Conservation (phyloP, 2,797 vertebrate genomes). For the Chloroceryle inda region DNA sequence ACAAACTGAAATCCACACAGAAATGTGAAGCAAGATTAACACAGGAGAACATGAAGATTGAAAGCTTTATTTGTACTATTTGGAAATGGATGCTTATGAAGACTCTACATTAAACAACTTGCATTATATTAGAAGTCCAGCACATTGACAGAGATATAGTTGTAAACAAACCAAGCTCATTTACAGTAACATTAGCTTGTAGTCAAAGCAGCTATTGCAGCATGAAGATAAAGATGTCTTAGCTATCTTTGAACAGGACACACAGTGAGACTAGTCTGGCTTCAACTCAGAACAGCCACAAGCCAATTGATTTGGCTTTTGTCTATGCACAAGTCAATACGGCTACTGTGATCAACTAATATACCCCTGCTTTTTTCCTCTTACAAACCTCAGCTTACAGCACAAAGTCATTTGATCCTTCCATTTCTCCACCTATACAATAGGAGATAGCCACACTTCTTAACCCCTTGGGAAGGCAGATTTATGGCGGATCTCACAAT, state of each 20-base stretch:
- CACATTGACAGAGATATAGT: background rate
- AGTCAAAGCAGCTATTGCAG: background rate
- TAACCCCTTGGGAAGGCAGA: background rate
- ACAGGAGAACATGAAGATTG: background rate
- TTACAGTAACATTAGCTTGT: background rate
- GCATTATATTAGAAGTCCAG: background rate
- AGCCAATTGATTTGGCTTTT: constrained; percentile 11
- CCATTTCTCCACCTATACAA: background rate
- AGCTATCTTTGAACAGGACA: background rate
- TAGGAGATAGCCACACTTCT: background rate
- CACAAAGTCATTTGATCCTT: background rate
- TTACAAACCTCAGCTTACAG: background rate
- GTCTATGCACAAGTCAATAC: background rate
- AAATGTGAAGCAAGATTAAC: background rate
- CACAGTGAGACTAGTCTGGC: background rate
- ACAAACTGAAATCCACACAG: background rate
- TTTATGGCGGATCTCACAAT: background rate
- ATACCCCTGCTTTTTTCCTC: background rate
- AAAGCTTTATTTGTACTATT: background rate
- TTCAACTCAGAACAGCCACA: background rate
- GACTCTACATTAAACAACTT: background rate
- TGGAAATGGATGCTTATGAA: background rate
- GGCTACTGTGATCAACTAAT: background rate
- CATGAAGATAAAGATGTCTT: background rate
- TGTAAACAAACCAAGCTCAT: background rate